These are phyloP conservation scores for Nomada flava DNA, from an alignment of 2,888 invertebrate genomes.

Conservation along the genomic window DNA sequence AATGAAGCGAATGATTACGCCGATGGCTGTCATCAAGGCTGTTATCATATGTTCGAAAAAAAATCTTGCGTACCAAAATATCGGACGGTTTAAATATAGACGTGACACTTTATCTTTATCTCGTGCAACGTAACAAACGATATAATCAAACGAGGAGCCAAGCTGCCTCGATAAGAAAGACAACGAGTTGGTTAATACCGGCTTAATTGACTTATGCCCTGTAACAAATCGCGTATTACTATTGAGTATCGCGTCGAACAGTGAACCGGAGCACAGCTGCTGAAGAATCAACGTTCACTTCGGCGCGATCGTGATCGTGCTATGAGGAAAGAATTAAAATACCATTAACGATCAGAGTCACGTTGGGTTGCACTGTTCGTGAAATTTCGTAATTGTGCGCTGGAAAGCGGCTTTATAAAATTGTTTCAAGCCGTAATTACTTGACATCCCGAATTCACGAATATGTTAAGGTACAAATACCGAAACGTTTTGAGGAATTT, in stretches of 20 bases:
- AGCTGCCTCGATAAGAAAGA: slow-evolving; percentile 25
- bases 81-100: slow-evolving; percentile 4
- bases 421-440: too few relatives aligned
- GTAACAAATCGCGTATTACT: slow-evolving; percentile 60
- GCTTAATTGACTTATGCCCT: slow-evolving; percentile 70
- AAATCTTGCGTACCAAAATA: too few relatives aligned
- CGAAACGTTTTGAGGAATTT: too few relatives aligned
- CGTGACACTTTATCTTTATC: slow-evolving; percentile 15
- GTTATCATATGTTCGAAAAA: background rate
- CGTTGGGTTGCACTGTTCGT: slow-evolving; percentile 58
- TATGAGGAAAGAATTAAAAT: slow-evolving; percentile 56
- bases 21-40: background rate
- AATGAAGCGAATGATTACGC: background rate
- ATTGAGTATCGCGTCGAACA: slow-evolving; percentile 62
- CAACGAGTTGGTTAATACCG: slow-evolving; percentile 61
- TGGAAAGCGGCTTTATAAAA: background rate
- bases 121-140: slow-evolving; percentile 23
- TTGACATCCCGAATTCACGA: too few relatives aligned
- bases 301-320: slow-evolving; percentile 58
- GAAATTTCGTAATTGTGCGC: slow-evolving; percentile 35
- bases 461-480: background rate
- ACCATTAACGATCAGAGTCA: slow-evolving; percentile 55
- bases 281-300: slow-evolving; percentile 39
- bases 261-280: slow-evolving; percentile 65
- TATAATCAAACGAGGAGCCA: slow-evolving; percentile 30